These are phyloP conservation scores for Drosophila phalerata DNA, from an alignment of 2,888 invertebrate species.

Conservation along the genomic window DNA sequence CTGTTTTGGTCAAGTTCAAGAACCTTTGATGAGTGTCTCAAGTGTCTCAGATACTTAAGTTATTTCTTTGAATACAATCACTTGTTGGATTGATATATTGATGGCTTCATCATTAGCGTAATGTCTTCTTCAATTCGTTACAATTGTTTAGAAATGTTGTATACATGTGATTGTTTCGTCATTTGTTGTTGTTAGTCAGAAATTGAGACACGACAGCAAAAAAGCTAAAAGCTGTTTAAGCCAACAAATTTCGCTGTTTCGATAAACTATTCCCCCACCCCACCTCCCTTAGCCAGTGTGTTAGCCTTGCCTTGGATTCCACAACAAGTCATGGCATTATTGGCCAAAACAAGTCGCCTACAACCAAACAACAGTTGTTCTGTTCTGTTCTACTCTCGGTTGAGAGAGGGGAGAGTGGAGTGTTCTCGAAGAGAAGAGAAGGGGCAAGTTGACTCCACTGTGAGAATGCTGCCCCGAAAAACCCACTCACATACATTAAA, in stretches of 20 bases:
- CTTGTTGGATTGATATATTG: slow-evolving; percentile 14
- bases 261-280: slow-evolving; percentile 37
- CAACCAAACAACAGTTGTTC: slow-evolving; percentile 54
- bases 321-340: slow-evolving; percentile 77
- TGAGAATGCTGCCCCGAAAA: slow-evolving; percentile 71
- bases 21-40: slow-evolving; percentile 59
- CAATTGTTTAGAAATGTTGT: slow-evolving; percentile 33
- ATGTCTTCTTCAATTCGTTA: slow-evolving; percentile 43
- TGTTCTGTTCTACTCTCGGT: slow-evolving; percentile 6
- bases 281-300: slow-evolving; percentile 10
- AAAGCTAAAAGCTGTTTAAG: slow-evolving; percentile 66
- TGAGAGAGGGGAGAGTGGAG: neutral
- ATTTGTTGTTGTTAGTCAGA: slow-evolving; percentile 39
- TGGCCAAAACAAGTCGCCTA: slow-evolving; percentile 79
- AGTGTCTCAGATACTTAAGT: slow-evolving; percentile 22
- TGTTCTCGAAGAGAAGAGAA: slow-evolving; percentile 28
- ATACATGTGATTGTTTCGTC: slow-evolving; percentile 41
- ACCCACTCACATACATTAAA: slow-evolving; percentile 64
- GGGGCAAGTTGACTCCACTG: slow-evolving; percentile 12
- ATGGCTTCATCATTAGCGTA: slow-evolving; percentile 45
- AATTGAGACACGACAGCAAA: slow-evolving; percentile 36
- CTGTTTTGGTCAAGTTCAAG: slow-evolving; percentile 65
- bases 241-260: slow-evolving; percentile 62
- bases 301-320: slow-evolving; percentile 72
- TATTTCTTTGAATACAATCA: slow-evolving; percentile 56